phyloP scores from a whole-genome alignment of 2,797 vertebrate species.

The Rhinogobio ventralis region DNA sequence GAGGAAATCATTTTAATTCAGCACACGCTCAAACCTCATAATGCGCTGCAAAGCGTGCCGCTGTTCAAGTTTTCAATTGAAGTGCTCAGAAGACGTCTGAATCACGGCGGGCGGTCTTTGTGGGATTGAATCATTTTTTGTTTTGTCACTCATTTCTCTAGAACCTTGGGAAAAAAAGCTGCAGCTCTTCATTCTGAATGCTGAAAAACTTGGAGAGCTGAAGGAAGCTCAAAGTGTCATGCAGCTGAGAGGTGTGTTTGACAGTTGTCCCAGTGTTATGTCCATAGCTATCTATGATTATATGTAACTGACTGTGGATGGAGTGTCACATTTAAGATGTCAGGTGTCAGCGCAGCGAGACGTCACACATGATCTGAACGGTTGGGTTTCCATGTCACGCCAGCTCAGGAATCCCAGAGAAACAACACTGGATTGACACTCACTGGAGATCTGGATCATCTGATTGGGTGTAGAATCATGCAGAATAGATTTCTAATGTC shows the following conservation, averaged over 20 bases:
- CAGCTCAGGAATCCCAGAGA: background rate
- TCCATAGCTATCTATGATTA: slow-evolving; percentile 22
- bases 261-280: slow-evolving; percentile 24
- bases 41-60: slow-evolving; percentile 9
- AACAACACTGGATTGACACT: slow-evolving; percentile 13
- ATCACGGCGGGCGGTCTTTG: slow-evolving; percentile 7
- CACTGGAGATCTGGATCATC: background rate
- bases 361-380: background rate
- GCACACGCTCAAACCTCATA: slow-evolving; percentile 6
- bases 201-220: background rate
- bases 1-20: slow-evolving; percentile 39
- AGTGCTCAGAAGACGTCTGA: slow-evolving; percentile 23
- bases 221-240: background rate
- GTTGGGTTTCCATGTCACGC: background rate
- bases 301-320: slow-evolving; percentile 26
- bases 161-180: background rate
- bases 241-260: background rate
- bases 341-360: slow-evolving; percentile 23
- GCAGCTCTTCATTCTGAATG: background rate
- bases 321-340: slow-evolving; percentile 17
- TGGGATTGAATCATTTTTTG: slow-evolving; percentile 12
- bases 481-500: background rate
- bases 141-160: slow-evolving; percentile 39
- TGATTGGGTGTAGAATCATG: background rate
- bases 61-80: slow-evolving; percentile 38